Conservation (phyloP, 2,113 vertebrate species). For the Eretmochelys imbricata region DNA sequence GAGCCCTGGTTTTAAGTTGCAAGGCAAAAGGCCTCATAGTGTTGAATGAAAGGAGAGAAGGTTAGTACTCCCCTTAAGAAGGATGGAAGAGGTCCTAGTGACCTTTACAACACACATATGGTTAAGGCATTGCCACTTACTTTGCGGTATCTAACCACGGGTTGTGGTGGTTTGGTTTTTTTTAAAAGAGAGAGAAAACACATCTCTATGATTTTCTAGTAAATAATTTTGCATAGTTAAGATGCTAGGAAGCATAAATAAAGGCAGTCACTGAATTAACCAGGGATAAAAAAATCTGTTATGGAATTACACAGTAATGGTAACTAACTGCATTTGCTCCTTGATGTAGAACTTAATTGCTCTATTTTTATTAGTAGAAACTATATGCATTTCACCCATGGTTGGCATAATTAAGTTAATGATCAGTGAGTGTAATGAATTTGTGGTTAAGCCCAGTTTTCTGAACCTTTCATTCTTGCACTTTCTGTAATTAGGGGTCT, state of each 20-base stretch:
- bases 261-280: neutral
- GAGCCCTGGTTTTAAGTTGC: neutral
- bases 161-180: neutral
- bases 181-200: neutral
- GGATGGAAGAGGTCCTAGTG: constrained; percentile 92
- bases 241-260: neutral
- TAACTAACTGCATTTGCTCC: neutral
- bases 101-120: constrained; percentile 92
- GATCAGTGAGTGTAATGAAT: neutral
- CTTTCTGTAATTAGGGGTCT: neutral
- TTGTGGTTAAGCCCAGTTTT: neutral
- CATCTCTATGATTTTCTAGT: neutral
- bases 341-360: neutral
- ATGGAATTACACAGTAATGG: neutral
- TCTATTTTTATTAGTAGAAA: neutral
- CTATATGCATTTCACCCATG: neutral
- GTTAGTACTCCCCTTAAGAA: constrained; percentile 99
- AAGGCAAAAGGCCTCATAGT: neutral
- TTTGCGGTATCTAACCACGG: constrained; percentile 98
- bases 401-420: neutral
- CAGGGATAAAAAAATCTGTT: neutral
- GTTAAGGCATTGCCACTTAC: constrained; percentile 99
- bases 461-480: neutral
- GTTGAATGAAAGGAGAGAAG: constrained; percentile 96
- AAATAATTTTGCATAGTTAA: neutral